Percentiles rank a stretch among this genome's conserved stretches.
phyloP scores from a whole-genome alignment of 2,888 invertebrate genomes.

The Bembecia ichneumoniformis region DNA sequence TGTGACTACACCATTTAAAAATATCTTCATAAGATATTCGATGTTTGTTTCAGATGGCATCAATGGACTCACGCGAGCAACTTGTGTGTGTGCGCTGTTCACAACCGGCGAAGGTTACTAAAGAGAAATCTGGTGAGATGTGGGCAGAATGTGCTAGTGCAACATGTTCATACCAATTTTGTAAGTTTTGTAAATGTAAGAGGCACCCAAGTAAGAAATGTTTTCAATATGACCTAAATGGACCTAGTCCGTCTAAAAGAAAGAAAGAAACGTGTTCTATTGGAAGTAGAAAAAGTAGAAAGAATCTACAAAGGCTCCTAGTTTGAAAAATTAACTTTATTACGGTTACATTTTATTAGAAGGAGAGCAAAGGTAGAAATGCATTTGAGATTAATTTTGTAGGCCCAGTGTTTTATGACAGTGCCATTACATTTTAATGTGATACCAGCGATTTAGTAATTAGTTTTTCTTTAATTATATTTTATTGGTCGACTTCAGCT shows the following conservation, averaged over 20 bases:
- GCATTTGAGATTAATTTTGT: background rate
- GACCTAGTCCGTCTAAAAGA: conserved; percentile 64
- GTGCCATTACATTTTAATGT: conserved; percentile 23
- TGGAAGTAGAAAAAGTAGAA: conserved; percentile 57
- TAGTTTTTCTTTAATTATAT: background rate
- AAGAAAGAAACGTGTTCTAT: conserved; percentile 41
- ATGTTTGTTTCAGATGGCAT: conserved; percentile 43
- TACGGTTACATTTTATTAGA: too few relatives aligned
- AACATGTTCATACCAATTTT: conserved; percentile 66
- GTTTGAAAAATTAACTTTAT: background rate
- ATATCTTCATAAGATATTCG: background rate
- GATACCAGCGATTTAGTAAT: background rate
- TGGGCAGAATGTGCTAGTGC: conserved; percentile 68
- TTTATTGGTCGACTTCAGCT: too few relatives aligned
- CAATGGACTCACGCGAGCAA: conserved; percentile 45
- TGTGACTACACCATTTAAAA: background rate
- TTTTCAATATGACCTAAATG: conserved; percentile 52
- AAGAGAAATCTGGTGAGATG: conserved; percentile 54
- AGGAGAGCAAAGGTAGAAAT: too few relatives aligned
- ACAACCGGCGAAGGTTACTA: conserved; percentile 59
- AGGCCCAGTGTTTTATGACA: conserved; percentile 22
- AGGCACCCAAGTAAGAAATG: conserved; percentile 56
- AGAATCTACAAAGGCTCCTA: conserved; percentile 50
- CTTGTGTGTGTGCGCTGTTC: conserved; percentile 52
- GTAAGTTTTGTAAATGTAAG: conserved; percentile 57